Evolutionary conservation across 2,113 vertebrate species (phyloP).

Genomic region (Aythya baeri): DNA sequence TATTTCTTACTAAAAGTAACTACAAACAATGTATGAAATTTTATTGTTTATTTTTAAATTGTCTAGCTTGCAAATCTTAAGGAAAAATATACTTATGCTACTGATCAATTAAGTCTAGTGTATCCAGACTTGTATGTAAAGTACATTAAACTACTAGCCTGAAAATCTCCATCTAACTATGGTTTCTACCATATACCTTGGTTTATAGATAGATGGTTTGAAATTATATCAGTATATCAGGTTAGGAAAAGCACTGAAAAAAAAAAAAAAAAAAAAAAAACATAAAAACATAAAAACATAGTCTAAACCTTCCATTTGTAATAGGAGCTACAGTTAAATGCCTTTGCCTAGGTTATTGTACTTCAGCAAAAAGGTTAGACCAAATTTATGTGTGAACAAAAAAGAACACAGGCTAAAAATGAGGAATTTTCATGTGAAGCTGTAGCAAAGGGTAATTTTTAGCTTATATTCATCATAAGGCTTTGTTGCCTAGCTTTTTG

Average conservation of each 20-base stretch:
- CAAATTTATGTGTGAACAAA: background rate
- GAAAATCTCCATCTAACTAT: background rate
- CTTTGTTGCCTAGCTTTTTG: background rate
- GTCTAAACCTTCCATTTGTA: background rate
- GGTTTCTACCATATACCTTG: background rate
- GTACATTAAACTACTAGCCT: background rate
- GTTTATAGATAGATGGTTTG: background rate
- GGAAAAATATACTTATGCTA: background rate
- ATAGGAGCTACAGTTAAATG: background rate
- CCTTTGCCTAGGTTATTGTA: background rate
- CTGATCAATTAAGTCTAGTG: background rate
- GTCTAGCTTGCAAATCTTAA: background rate
- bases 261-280: background rate
- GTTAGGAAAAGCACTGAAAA: background rate
- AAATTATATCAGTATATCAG: background rate
- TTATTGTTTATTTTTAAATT: slow-evolving; percentile 33
- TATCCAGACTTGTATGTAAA: background rate
- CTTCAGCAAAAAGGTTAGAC: background rate
- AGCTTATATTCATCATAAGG: background rate
- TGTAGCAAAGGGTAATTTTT: background rate
- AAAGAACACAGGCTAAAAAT: background rate
- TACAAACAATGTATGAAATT: slow-evolving; percentile 34
- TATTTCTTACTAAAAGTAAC: slow-evolving; percentile 9
- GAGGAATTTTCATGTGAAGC: background rate
- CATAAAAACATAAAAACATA: background rate